Base-by-base conservation (phyloP, 2,797 vertebrate species). In the Crocodylus rhombifer region DNA sequence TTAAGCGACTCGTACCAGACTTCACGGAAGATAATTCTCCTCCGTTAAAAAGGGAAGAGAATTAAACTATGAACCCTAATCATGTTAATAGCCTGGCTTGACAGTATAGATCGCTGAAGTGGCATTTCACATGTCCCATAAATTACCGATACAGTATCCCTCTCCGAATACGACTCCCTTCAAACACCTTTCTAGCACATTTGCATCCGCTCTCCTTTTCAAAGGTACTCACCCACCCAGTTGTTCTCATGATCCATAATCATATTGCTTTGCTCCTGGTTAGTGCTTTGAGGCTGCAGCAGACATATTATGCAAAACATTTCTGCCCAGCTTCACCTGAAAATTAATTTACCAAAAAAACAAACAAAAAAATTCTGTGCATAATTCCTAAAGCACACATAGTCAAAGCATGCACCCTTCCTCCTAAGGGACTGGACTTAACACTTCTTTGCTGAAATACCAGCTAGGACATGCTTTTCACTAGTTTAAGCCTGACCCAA, bases 301-400 rank as follows among this genome's bases (percentile, higher is more conserved):
- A 93, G 81, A 71, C 88, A 83, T 87, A 42, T 93, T 90, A 65
- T 84, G 90, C 67, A 42, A 42, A 90, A 92, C 87, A 77, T 84
- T 95, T 92, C 91, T 94, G 82, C 90, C 87, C 60, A n/a, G 92
- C 93, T 91, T 92, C 91, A 94, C 93, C 93, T 81, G 77, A 91
- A 97, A 92, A 78, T 83, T 95, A 81, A 96, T 96, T 92, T 94
- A 80, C 79, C 85, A 89, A 90, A 4, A 0, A 5, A 86, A 94
- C 92, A 94, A 86, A 94, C n/a, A n/a, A 0, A 5, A 86, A 94
- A 92, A 94, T 92, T 92, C 95, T 92, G 90, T 81, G 92, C 87
- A 93, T 95, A 96, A 95, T 91, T 95, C 91, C 95, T 96, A 95
- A 95, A 96, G 95, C 67, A 95, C 42, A 95, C 95, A 96, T 88